Evolutionary conservation across 2,888 invertebrate genomes (phyloP).

Genomic region (Trachelus tabidus): DNA sequence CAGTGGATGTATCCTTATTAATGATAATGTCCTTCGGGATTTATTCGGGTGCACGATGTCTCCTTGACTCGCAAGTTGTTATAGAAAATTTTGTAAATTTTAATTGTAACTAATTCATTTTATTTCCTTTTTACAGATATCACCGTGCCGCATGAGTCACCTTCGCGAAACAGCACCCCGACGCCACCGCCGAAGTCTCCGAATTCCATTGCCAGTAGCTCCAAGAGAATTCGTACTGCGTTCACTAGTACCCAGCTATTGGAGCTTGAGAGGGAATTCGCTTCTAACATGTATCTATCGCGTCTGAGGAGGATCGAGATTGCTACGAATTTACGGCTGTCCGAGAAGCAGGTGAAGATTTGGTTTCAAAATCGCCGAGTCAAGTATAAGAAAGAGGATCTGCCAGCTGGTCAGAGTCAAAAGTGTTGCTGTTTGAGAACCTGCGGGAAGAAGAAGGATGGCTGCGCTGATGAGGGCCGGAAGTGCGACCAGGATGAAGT

Average conservation of each 20-base stretch:
- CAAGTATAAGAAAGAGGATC: slow-evolving; percentile 91
- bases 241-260: slow-evolving; percentile 91
- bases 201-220: slow-evolving; percentile 69
- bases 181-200: slow-evolving; percentile 68
- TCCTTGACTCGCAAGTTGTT: neutral
- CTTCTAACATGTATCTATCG: slow-evolving; percentile 90
- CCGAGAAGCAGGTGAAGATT: slow-evolving; percentile 95
- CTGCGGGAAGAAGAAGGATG: slow-evolving; percentile 62
- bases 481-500: slow-evolving; percentile 36
- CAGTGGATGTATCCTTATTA: neutral
- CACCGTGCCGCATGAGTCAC: slow-evolving; percentile 65
- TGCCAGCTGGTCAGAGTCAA: slow-evolving; percentile 66
- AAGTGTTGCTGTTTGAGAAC: slow-evolving; percentile 70
- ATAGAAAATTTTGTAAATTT: neutral
- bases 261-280: slow-evolving; percentile 83
- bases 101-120: neutral
- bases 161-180: slow-evolving; percentile 61
- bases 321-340: slow-evolving; percentile 86
- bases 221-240: slow-evolving; percentile 91
- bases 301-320: slow-evolving; percentile 91
- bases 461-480: slow-evolving; percentile 36
- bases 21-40: neutral
- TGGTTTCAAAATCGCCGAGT: slow-evolving; percentile 96
- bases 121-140: slow-evolving; percentile 43
- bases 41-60: neutral